A percentile compares a stretch with the other conserved stretches of the same genome.
Conservation (phyloP, 2,888 invertebrate species). For the Idaea dimidiata region DNA sequence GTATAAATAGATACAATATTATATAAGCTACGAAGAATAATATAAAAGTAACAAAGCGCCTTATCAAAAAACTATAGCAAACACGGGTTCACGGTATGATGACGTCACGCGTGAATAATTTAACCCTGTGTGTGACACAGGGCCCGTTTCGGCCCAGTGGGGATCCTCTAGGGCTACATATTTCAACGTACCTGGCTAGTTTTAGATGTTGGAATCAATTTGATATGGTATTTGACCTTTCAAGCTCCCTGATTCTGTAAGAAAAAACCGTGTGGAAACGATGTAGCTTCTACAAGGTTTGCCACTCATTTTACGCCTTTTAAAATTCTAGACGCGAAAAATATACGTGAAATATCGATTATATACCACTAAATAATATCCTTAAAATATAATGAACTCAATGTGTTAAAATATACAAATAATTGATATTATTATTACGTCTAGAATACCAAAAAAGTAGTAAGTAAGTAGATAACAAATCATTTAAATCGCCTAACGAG, state of each 20-base stretch:
- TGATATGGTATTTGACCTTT: slow-evolving; percentile 1
- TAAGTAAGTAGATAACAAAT: too few species aligned
- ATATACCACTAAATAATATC: too few species aligned
- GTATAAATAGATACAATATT: neutral
- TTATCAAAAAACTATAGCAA: neutral
- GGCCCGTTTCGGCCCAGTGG: slow-evolving; percentile 11
- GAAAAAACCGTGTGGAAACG: too few species aligned
- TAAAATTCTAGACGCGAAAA: too few species aligned
- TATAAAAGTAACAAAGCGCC: neutral
- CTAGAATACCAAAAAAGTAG: too few species aligned
- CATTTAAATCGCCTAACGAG: too few species aligned
- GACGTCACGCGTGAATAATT: slow-evolving; percentile 3
- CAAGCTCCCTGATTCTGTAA: neutral
- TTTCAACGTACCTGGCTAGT: slow-evolving; percentile 2
- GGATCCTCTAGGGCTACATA: slow-evolving; percentile 3
- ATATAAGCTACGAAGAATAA: neutral
- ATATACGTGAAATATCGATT: too few species aligned
- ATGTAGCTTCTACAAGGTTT: too few species aligned
- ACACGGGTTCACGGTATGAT: slow-evolving; percentile 6
- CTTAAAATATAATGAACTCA: too few species aligned
- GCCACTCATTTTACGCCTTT: too few species aligned
- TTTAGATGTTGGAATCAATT: neutral
- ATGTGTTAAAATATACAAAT: too few species aligned
- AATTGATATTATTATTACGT: too few species aligned
- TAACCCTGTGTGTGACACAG: neutral